These are phyloP conservation scores for Drosophila tsacasi DNA, from an alignment of 1,140 invertebrate species.

Conservation along the genomic window DNA sequence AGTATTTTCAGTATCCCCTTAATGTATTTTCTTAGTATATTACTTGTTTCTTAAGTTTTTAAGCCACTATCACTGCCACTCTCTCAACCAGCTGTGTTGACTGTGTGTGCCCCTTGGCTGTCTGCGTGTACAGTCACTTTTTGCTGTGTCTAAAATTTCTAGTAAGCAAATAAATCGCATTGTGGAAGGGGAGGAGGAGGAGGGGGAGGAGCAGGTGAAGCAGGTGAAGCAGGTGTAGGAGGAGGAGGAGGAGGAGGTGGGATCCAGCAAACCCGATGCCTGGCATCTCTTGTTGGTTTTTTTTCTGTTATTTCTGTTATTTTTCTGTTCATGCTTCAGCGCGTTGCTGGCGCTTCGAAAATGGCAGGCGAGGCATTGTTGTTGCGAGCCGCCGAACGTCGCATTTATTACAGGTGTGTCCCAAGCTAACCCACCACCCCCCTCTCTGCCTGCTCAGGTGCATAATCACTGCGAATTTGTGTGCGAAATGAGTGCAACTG, in stretches of 20 bases:
- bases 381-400: slow-evolving; percentile 29
- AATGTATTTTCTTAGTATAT: not conserved
- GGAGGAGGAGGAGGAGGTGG: not conserved
- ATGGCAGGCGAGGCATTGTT: slow-evolving; percentile 52
- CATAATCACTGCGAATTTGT: slow-evolving; percentile 70
- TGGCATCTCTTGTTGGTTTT: not conserved
- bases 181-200: not conserved
- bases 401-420: slow-evolving; percentile 72
- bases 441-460: slow-evolving; percentile 40
- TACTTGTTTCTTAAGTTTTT: too few species aligned
- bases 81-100: not conserved
- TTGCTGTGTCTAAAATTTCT: slow-evolving; percentile 64
- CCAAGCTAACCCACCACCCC: slow-evolving; percentile 1
- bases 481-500: slow-evolving; percentile 67
- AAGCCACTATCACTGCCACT: not conserved
- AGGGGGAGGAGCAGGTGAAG: not conserved
- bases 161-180: slow-evolving; percentile 69
- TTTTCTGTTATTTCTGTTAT: slow-evolving; percentile 2
- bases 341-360: slow-evolving; percentile 65
- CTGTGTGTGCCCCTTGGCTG: not conserved
- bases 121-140: slow-evolving; percentile 16
- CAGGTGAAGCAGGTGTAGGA: not conserved
- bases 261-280: slow-evolving; percentile 5
- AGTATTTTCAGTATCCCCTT: not conserved
- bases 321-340: slow-evolving; percentile 65